Conservation (phyloP, 2,888 invertebrate species). For the Acleris laterana region DNA sequence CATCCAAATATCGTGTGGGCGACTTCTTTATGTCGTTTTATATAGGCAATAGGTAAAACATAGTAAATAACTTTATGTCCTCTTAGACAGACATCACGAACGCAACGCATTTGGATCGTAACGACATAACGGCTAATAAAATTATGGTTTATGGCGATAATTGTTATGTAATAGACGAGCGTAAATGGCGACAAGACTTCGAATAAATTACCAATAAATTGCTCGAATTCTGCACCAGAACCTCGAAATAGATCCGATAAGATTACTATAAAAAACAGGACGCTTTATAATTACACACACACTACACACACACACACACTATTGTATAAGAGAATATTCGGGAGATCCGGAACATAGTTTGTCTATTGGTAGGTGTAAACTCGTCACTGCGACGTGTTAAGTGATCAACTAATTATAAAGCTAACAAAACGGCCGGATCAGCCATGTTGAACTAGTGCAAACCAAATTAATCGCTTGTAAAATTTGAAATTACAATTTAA, state of each 20-base stretch:
- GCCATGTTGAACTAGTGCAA: conserved; percentile 5
- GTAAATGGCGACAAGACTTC: conserved; percentile 12
- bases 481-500: no score
- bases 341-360: conserved; percentile 12
- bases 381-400: conserved; percentile 17
- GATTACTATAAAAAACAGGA: background rate
- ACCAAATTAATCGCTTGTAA: no score
- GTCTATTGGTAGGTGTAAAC: conserved; percentile 1
- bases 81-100: conserved; percentile 11
- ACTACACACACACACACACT: background rate
- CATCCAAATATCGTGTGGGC: conserved; percentile 13
- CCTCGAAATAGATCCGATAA: background rate
- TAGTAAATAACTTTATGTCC: conserved; percentile 12
- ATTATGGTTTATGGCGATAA: conserved; percentile 19
- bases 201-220: background rate
- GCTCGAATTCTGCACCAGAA: background rate
- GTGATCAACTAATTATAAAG: conserved; percentile 18
- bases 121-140: conserved; percentile 27
- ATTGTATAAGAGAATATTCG: conserved; percentile 8
- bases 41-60: conserved; percentile 6
- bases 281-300: background rate
- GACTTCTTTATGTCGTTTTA: conserved; percentile 2
- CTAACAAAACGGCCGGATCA: conserved; percentile 11
- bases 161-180: conserved; percentile 17
- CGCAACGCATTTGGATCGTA: conserved; percentile 12